phyloP scores from a whole-genome alignment of 2,888 invertebrate species.

The Cotesia congregata region DNA sequence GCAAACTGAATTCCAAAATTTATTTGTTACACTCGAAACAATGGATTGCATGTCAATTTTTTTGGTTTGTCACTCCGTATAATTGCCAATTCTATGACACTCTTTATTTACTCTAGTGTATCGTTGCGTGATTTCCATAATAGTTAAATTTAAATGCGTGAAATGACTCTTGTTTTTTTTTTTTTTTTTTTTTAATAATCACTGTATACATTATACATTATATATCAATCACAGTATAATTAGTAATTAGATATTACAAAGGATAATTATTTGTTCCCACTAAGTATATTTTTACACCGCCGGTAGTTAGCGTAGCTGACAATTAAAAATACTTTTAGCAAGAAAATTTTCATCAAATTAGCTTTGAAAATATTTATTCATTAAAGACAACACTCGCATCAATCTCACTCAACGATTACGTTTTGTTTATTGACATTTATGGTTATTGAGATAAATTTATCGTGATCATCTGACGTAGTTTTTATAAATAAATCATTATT shows the following conservation, averaged over 20 bases:
- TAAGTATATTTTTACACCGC: neutral
- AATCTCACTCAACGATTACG: neutral
- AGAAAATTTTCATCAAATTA: neutral
- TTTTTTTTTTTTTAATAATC: neutral
- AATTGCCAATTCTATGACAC: conserved; percentile 3
- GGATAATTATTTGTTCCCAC: neutral
- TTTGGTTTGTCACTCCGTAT: conserved; percentile 14
- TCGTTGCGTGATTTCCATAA: neutral
- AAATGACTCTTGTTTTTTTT: neutral
- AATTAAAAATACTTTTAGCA: neutral
- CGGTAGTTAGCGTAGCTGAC: neutral
- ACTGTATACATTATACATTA: neutral
- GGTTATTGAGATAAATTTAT: neutral
- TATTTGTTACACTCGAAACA: neutral
- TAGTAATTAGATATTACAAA: no score
- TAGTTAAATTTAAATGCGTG: conserved; percentile 12
- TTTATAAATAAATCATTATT: neutral
- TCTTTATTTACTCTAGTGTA: conserved; percentile 3
- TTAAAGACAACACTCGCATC: neutral
- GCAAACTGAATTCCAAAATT: neutral
- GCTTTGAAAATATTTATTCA: neutral
- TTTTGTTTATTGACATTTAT: neutral
- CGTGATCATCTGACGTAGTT: neutral
- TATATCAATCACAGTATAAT: neutral
- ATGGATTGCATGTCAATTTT: conserved; percentile 3